Conservation (phyloP, 1,140 invertebrate genomes). For the Heliothis subflexa region DNA sequence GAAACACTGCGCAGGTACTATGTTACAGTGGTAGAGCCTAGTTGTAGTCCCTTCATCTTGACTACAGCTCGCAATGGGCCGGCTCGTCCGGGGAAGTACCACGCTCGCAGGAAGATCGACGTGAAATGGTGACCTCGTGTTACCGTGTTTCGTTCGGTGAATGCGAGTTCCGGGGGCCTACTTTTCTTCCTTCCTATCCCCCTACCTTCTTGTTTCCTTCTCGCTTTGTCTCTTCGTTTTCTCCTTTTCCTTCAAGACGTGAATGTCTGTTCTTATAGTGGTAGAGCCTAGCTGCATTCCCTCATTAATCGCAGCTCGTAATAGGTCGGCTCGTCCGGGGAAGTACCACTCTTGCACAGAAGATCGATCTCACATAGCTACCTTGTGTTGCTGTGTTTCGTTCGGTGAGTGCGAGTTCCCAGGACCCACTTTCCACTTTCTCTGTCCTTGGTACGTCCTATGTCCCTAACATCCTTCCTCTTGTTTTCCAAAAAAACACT, state of each 20-base stretch:
- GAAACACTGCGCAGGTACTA: no score
- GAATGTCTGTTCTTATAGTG: not conserved
- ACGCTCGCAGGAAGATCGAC: slow-evolving; percentile 19
- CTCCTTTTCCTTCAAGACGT: no score
- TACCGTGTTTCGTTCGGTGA: slow-evolving; percentile 24
- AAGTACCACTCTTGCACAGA: slow-evolving; percentile 8
- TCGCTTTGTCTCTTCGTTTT: no score
- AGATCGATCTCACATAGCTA: not conserved
- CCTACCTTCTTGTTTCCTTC: no score
- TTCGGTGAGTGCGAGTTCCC: slow-evolving; percentile 6
- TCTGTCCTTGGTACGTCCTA: no score
- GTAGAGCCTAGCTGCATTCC: not conserved
- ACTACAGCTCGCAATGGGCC: not conserved
- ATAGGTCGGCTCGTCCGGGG: slow-evolving; percentile 9
- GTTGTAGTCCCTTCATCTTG: not conserved
- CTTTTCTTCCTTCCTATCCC: not conserved
- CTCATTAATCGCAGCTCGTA: not conserved
- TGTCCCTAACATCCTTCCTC: not conserved
- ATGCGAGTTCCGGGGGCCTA: not conserved
- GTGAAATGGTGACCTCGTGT: not conserved
- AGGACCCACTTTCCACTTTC: not conserved
- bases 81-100: slow-evolving; percentile 28
- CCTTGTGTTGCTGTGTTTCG: not conserved
- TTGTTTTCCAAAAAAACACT: not conserved
- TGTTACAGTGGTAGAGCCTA: not conserved